These are phyloP conservation scores for Oikopleura dioica DNA, from an alignment of 23 tunicate genomes.

Conservation along the genomic window DNA sequence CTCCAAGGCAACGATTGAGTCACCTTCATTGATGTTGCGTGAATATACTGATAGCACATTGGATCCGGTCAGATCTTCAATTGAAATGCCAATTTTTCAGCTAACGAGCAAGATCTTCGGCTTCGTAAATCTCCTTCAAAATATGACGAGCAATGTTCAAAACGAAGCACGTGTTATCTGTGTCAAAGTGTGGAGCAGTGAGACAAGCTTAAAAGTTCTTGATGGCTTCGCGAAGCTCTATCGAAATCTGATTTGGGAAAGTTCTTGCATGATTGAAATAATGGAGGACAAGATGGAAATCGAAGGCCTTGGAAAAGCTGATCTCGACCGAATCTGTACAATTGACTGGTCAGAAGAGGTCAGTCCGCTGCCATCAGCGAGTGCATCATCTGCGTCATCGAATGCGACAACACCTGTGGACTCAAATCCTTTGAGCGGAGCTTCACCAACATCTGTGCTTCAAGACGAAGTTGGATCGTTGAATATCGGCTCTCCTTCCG, in stretches of 20 bases:
- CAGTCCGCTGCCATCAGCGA: neutral
- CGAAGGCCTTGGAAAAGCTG: neutral
- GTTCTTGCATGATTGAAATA: slow-evolving; percentile 22
- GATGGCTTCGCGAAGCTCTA: slow-evolving; percentile 32
- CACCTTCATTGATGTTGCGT: too few species aligned
- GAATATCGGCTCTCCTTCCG: neutral
- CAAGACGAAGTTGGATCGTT: neutral
- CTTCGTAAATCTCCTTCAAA: neutral
- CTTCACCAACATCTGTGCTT: neutral
- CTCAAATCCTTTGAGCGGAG: neutral
- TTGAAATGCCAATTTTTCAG: too few species aligned
- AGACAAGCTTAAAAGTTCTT: slow-evolving; percentile 18
- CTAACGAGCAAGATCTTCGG: too few species aligned
- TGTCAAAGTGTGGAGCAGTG: neutral
- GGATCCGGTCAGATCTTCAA: too few species aligned
- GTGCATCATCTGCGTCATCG: neutral
- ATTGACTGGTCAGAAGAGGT: too few species aligned
- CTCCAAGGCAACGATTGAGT: too few species aligned
- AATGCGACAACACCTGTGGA: too few species aligned
- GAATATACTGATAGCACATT: too few species aligned
- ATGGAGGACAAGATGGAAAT: neutral
- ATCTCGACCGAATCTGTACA: neutral
- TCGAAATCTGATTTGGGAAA: slow-evolving; percentile 79
- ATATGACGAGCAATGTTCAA: neutral
- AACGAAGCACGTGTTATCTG: neutral